Conservation (phyloP, 2,888 invertebrate genomes). For the Liopterus haemorrhoidalis region DNA sequence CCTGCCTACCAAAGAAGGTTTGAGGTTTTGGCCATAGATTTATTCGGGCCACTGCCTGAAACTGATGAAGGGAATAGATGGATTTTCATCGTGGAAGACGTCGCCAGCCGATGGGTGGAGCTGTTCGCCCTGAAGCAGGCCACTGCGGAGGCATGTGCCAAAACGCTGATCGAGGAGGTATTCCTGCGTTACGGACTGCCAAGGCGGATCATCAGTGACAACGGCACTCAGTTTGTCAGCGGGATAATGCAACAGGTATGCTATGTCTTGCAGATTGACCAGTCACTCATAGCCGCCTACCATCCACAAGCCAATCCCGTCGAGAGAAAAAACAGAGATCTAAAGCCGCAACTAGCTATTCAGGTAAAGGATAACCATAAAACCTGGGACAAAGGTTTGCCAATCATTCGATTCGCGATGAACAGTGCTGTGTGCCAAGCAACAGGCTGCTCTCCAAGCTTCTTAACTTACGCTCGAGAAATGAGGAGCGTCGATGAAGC, state of each 20-base stretch:
- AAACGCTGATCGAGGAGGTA: conserved; percentile 34
- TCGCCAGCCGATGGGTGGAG: conserved; percentile 34
- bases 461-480: too few relatives aligned
- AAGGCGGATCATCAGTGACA: conserved; percentile 36
- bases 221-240: too few relatives aligned
- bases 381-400: too few relatives aligned
- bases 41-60: conserved; percentile 33
- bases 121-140: conserved; percentile 36
- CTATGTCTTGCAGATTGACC: conserved; percentile 1
- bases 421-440: too few relatives aligned
- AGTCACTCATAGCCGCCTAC: conserved; percentile 30
- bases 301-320: too few relatives aligned
- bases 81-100: conserved; percentile 19
- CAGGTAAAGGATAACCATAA: too few relatives aligned
- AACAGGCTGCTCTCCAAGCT: too few relatives aligned
- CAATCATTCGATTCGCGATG: too few relatives aligned
- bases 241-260: conserved; percentile 38
- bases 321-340: too few relatives aligned
- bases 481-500: too few relatives aligned
- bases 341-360: too few relatives aligned
- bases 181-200: conserved; percentile 38
- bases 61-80: conserved; percentile 22
- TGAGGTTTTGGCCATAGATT: conserved; percentile 33
- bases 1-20: conserved; percentile 29
- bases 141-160: conserved; percentile 35